phyloP scores from a whole-genome alignment of 2,888 invertebrate species.

The Nomada ferruginata region DNA sequence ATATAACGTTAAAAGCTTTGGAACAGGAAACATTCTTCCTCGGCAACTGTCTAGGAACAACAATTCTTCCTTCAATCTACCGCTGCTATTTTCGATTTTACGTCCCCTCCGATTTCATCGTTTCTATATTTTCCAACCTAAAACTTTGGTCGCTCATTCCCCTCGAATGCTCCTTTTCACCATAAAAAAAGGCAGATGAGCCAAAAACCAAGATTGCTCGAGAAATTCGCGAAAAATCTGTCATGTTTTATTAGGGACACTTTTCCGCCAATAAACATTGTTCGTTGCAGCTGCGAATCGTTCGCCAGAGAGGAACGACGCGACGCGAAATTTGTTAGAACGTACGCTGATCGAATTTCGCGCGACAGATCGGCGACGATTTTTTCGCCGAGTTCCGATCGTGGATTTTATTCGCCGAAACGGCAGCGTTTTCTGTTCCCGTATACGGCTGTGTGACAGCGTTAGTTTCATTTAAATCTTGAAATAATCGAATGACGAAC shows the following conservation, averaged over 20 bases:
- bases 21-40: constrained; percentile 1
- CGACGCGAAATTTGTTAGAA: constrained; percentile 24
- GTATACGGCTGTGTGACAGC: constrained; percentile 30
- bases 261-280: constrained; percentile 9
- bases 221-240: constrained; percentile 8
- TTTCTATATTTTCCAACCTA: constrained; percentile 1
- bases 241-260: background rate
- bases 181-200: background rate
- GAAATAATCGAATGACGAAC: constrained; percentile 57
- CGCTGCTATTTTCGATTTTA: background rate
- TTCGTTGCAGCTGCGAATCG: constrained; percentile 8
- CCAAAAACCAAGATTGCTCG: background rate
- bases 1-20: constrained; percentile 5
- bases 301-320: background rate
- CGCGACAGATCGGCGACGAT: constrained; percentile 22
- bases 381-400: constrained; percentile 20
- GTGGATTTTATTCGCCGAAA: constrained; percentile 19
- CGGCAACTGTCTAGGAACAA: constrained; percentile 2
- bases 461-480: constrained; percentile 58
- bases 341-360: constrained; percentile 39
- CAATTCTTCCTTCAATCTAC: constrained; percentile 9
- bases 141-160: constrained; percentile 23
- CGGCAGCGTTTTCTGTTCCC: background rate
- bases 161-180: background rate
- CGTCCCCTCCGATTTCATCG: constrained; percentile 18